Conservation (phyloP, 2,797 vertebrate species). For the Buceros bicornis region DNA sequence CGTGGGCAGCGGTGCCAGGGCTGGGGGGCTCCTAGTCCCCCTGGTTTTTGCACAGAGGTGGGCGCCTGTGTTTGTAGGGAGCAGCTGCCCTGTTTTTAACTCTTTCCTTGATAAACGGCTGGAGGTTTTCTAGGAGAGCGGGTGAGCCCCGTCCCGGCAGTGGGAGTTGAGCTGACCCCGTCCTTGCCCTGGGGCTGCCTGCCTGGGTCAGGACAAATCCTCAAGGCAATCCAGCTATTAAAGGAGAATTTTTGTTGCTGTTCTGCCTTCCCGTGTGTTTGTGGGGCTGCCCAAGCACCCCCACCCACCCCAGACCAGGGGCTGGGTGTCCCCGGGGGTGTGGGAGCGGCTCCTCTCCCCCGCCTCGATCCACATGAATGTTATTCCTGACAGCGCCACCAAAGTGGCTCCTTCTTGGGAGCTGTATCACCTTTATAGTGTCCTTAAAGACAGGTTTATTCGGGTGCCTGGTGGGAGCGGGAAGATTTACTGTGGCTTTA, state of each 20-base stretch:
- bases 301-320: neutral
- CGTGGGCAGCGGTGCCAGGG: neutral
- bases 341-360: neutral
- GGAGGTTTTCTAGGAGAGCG: neutral
- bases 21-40: neutral
- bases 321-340: neutral
- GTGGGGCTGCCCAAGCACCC: neutral
- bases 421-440: neutral
- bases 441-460: neutral
- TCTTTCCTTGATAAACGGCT: neutral
- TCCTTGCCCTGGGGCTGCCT: neutral
- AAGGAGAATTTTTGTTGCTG: slow-evolving; percentile 75
- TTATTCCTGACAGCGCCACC: neutral
- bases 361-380: neutral
- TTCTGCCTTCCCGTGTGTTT: neutral
- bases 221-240: slow-evolving; percentile 77
- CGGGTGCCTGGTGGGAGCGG: accelerated
- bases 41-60: neutral
- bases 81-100: slow-evolving; percentile 57
- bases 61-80: neutral
- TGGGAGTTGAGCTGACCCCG: neutral
- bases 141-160: neutral
- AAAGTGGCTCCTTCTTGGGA: neutral
- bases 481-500: neutral
- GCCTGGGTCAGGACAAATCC: slow-evolving; percentile 70